Evolutionary conservation across 2,797 vertebrate species (phyloP).

Genomic region (Spinus pinus): DNA sequence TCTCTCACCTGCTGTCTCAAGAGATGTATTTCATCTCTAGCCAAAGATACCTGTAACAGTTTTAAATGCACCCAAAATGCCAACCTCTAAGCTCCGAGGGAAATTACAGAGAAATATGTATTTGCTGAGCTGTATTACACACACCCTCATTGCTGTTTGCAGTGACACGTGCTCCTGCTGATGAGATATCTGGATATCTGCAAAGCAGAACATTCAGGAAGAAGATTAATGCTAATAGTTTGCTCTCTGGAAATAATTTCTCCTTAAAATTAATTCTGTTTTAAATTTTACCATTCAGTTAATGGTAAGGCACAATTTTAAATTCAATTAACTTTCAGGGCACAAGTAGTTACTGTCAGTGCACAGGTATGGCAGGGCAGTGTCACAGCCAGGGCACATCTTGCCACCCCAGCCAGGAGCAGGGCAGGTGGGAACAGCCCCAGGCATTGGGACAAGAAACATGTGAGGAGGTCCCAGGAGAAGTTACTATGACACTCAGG

Average conservation of each 20-base stretch:
- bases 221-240: neutral
- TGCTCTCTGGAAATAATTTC: neutral
- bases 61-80: neutral
- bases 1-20: neutral
- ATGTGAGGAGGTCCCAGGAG: neutral
- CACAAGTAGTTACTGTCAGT: neutral
- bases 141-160: neutral
- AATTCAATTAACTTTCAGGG: neutral
- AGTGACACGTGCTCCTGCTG: neutral
- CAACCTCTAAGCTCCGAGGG: neutral
- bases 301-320: neutral
- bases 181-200: neutral
- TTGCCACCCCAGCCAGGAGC: neutral
- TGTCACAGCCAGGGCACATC: neutral
- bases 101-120: neutral
- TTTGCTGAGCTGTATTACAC: neutral
- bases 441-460: rapidly evolving
- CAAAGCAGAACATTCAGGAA: neutral
- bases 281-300: neutral
- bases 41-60: neutral
- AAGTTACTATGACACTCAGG: neutral
- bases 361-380: neutral
- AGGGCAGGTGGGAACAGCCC: neutral
- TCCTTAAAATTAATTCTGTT: neutral
- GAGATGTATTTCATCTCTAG: neutral